Evolutionary conservation across 2,113 vertebrate genomes (phyloP).

Genomic region (Mesocricetus auratus): DNA sequence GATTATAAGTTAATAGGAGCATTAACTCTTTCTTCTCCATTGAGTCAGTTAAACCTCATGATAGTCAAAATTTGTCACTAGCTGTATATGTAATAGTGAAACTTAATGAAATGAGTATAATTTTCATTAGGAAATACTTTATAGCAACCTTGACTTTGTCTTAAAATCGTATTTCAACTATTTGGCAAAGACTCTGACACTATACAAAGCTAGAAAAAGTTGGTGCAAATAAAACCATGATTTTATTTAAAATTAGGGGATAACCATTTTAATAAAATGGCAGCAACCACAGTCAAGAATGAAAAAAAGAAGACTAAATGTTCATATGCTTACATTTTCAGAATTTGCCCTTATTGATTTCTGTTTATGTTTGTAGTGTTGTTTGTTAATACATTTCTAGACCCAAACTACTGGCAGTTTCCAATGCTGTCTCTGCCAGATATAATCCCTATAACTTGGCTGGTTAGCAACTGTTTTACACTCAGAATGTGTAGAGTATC

Average conservation of each 20-base stretch:
- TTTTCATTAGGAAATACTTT: not conserved
- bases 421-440: not conserved
- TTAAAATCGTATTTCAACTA: not conserved
- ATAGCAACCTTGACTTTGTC: not conserved
- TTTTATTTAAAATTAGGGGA: not conserved
- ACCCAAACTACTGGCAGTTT: not conserved
- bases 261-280: not conserved
- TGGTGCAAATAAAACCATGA: not conserved
- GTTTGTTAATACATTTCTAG: not conserved
- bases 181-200: not conserved
- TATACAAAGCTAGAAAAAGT: constrained; percentile 26
- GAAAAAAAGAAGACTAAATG: not conserved
- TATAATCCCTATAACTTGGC: not conserved
- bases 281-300: not conserved
- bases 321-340: not conserved
- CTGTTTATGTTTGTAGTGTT: not conserved
- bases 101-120: not conserved
- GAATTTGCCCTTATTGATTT: not conserved
- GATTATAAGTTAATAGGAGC: not conserved
- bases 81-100: constrained; percentile 15
- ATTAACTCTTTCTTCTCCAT: not conserved
- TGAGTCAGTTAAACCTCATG: not conserved
- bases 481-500: not conserved
- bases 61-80: not conserved
- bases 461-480: not conserved